Percentiles rank a stretch among this genome's conserved stretches.
Evolutionary conservation across 2,888 invertebrate genomes (phyloP).

Genomic region (Polydrusus pterygomalis): DNA sequence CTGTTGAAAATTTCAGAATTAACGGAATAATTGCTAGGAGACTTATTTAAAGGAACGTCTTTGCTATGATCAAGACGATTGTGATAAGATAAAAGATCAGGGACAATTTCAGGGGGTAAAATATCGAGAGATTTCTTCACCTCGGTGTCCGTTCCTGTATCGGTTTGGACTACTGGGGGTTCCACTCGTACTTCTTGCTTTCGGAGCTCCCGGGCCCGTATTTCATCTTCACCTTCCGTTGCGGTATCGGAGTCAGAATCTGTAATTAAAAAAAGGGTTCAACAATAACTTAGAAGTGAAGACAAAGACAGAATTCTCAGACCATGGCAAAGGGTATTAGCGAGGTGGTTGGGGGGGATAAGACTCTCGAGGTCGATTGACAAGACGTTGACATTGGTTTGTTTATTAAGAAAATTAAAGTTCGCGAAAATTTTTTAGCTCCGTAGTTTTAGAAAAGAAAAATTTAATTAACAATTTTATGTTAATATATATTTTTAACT

Average conservation of each 20-base stretch:
- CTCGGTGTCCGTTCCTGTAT: conserved; percentile 83
- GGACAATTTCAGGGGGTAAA: conserved; percentile 57
- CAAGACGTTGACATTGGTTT: too few relatives aligned
- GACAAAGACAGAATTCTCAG: too few relatives aligned
- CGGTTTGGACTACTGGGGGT: conserved; percentile 79
- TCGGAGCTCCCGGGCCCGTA: conserved; percentile 79
- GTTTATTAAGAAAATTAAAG: too few relatives aligned
- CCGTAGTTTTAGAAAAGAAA: too few relatives aligned
- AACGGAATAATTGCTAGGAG: conserved; percentile 65
- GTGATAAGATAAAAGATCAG: conserved; percentile 59
- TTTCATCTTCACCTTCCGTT: conserved; percentile 83
- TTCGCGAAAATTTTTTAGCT: too few relatives aligned
- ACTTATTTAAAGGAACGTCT: conserved; percentile 60
- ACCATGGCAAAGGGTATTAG: too few relatives aligned
- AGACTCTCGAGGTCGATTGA: too few relatives aligned
- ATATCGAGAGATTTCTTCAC: conserved; percentile 73
- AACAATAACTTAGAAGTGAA: not conserved
- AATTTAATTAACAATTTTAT: too few relatives aligned
- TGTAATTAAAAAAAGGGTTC: conserved; percentile 64
- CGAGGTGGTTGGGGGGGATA: too few relatives aligned
- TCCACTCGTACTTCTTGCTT: conserved; percentile 81
- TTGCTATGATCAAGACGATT: conserved; percentile 50
- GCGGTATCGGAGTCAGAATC: conserved; percentile 82
- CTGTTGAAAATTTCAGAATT: conserved; percentile 68
- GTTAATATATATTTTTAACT: too few relatives aligned